A percentile compares a stretch with the other conserved stretches of the same genome.
phyloP scores from a whole-genome alignment of 2,113 vertebrate species.

The Plestiodon gilberti region DNA sequence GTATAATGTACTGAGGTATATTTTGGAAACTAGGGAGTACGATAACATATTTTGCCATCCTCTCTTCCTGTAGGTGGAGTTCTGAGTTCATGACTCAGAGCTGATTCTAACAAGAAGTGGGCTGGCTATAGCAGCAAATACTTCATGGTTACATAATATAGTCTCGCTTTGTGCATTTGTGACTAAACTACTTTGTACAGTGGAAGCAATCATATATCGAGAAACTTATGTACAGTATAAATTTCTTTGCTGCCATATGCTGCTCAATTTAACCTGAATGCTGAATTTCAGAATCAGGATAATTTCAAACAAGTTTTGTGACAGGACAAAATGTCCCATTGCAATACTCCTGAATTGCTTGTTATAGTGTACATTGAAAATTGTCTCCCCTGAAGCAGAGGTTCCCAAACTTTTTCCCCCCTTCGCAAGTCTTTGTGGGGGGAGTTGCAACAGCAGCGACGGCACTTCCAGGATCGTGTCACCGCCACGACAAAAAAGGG shows the following conservation, averaged over 20 bases:
- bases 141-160: background rate
- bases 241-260: background rate
- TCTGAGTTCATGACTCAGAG: background rate
- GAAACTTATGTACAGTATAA: background rate
- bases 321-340: background rate
- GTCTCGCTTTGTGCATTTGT: background rate
- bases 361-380: background rate
- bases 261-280: background rate
- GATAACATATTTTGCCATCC: background rate
- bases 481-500: no score
- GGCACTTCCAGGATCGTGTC: no score
- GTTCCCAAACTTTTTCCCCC: no score
- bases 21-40: background rate
- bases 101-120: slow-evolving; percentile 20
- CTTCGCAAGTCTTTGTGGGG: no score
- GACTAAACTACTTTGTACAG: background rate
- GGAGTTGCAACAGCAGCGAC: no score
- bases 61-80: background rate
- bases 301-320: background rate
- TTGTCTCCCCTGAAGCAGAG: no score
- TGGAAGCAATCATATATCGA: background rate
- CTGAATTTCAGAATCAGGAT: background rate
- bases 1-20: background rate
- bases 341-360: background rate
- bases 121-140: background rate